A percentile compares a stretch with the other conserved stretches of the same genome.
Evolutionary conservation across 2,888 invertebrate species (phyloP).

Genomic region (Pherbina coryleti): DNA sequence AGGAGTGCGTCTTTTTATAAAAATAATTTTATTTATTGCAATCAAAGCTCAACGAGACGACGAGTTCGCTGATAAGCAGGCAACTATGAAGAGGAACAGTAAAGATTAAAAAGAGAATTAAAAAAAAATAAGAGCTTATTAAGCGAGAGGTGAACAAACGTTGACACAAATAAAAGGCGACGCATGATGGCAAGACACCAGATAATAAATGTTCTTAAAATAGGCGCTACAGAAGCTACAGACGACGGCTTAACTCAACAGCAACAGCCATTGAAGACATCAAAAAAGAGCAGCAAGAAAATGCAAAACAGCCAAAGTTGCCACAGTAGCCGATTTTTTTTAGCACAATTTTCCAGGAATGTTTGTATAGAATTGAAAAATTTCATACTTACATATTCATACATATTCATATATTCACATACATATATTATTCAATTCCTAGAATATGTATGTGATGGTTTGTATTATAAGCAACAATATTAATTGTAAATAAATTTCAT

Average conservation of each 20-base stretch:
- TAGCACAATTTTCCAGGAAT: too few relatives aligned
- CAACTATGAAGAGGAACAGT: neutral
- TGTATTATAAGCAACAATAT: too few relatives aligned
- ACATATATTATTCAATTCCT: too few relatives aligned
- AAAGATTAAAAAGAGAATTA: neutral
- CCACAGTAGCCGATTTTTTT: neutral
- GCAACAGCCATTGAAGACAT: neutral
- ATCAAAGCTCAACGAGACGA: neutral
- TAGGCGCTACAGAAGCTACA: neutral
- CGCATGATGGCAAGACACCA: neutral
- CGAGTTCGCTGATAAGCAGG: neutral
- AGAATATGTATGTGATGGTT: too few relatives aligned
- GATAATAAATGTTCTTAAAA: slow-evolving; percentile 18
- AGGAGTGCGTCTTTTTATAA: neutral
- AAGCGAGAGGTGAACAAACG: slow-evolving; percentile 33
- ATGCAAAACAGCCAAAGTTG: neutral
- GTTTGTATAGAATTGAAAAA: too few relatives aligned
- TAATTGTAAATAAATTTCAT: too few relatives aligned
- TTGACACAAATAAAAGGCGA: slow-evolving; percentile 22
- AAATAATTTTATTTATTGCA: slow-evolving; percentile 15
- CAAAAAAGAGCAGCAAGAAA: neutral
- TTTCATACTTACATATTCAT: too few relatives aligned
- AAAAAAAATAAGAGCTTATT: slow-evolving; percentile 23
- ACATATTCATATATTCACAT: too few relatives aligned
- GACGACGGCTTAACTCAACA: neutral